These are phyloP conservation scores for Psilanteris sp. DNA, from an alignment of 1,140 invertebrate genomes.

Conservation along the genomic window DNA sequence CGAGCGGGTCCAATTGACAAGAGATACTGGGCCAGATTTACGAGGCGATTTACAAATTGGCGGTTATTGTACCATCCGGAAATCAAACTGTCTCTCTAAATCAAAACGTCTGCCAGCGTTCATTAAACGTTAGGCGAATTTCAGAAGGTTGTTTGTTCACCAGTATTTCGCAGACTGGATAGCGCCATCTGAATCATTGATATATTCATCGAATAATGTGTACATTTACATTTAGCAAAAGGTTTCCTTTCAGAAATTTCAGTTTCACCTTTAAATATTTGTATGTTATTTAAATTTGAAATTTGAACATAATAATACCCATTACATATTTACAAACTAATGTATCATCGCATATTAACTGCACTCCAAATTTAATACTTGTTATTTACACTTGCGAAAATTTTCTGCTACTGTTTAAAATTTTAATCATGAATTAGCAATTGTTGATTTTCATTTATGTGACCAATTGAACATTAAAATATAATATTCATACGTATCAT, in stretches of 20 bases:
- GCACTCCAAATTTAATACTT: too few species aligned
- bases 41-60: slow-evolving; percentile 80
- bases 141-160: slow-evolving; percentile 66
- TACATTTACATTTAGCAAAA: slow-evolving; percentile 41
- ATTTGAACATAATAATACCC: too few species aligned
- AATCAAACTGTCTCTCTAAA: slow-evolving; percentile 79
- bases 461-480: too few species aligned
- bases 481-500: too few species aligned
- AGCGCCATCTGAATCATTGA: slow-evolving; percentile 61
- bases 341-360: too few species aligned
- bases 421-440: too few species aligned
- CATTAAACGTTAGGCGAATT: slow-evolving; percentile 76
- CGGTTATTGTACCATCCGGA: slow-evolving; percentile 78
- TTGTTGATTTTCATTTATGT: too few species aligned
- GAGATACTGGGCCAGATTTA: slow-evolving; percentile 74
- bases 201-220: slow-evolving; percentile 38
- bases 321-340: too few species aligned
- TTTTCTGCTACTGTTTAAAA: too few species aligned
- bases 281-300: too few species aligned
- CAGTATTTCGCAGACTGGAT: slow-evolving; percentile 45
- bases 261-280: background rate
- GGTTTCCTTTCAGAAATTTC: background rate
- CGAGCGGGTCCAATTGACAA: slow-evolving; percentile 59
- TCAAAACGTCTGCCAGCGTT: slow-evolving; percentile 78
- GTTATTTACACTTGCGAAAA: too few species aligned